Base-by-base conservation (phyloP, 2,888 invertebrate genomes). In the Mongoloraphidia duomilia region DNA sequence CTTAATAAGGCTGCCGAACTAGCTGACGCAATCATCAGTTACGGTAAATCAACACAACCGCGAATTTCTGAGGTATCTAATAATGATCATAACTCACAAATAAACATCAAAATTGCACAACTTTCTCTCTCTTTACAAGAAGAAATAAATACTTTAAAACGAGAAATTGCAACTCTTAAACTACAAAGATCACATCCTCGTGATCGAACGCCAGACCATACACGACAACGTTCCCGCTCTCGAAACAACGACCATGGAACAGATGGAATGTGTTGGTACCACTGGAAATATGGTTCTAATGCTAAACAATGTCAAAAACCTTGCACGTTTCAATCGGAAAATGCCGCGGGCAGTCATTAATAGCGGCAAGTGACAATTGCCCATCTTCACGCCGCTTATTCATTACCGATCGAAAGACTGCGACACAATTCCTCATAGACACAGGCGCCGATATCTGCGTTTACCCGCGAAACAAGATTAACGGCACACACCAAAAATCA, bases 261-360 rank as follows among this genome's bases (percentile, higher is more conserved):
- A n/a, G n/a, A n/a, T n/a, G 38, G 14, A 13, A 34, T 13, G 6
- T 54, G 54, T 46, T 56, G 53, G 52, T 56, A 55, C 40, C 53
- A 56, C 39, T 34, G 36, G 33, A 11, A 41, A n/a, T 53, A 46
- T 34, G 52, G 52, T n/a, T 17, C 42, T 14, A 26, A 42, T 6
- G 54, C 52, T 1, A 42, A 34, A 9, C 50, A 50, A 37, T 54
- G 50, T 47, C 14, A 34, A 5, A 9, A 39, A 34, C 52, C 53
- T 34, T 53, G 52, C 42, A 33, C 34, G n/a, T 46, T 39, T 4
- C 46, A 49, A n/a, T n/a, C n/a, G 35, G 53, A 44, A 54, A 54
- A 54, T 49, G 45, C 10, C 8, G 9, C 34, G 36, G 51, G 51
- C 44, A 44, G 44, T 12, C 46, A 17, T 10, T 46, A 40, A 57